Base-by-base conservation (phyloP, 2,113 vertebrate genomes). In the Cebidichthys violaceus region DNA sequence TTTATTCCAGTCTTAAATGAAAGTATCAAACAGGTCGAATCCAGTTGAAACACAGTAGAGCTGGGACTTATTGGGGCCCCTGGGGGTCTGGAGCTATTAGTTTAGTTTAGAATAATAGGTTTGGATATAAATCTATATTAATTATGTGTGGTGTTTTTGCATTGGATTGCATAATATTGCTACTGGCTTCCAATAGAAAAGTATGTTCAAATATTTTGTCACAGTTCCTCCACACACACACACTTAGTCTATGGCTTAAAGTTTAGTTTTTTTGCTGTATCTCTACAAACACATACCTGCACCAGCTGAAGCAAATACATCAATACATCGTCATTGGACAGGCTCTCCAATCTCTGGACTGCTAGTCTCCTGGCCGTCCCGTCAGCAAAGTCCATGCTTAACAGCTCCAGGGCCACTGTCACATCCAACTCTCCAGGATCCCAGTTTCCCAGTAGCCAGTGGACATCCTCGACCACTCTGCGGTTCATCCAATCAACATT, bases 281-380 rank as follows among this genome's bases (percentile, higher is more conserved):
- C 11, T 43, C 31, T 11, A 52, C 13, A 71, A 29, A 76, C 45
- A 81, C 79, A 45, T 86, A 96, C 96, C 94, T 96, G 96, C 22
- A 96, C 95, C 65, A 96, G 91, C 84, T 96, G 96, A 43, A 96
- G 93, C 68, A 96, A 88, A 88, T 95, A 96, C 86, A 86, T 94
- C 27, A 95, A 60, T 0, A 96, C 85, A 10, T 95, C 93, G n/a
- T 95, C 93, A 68, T 95, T 95, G 18, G 91, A 93, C 76, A 96
- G 78, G n/a, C 75, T 86, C 54, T 96, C 95, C 78, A 96, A 61
- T 33, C 92, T 92, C 88, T 91, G 81, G 4, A 95, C 95, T 2
- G 95, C 94, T 9, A 96, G 81, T 20, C 52, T 90, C 73, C 95
- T 91, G 70, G 95, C 94, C 0, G 11, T 84, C 86, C 92, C 86